These are phyloP conservation scores for Lasioglossum figueresi DNA, from an alignment of 2,888 invertebrate species.

Conservation along the genomic window DNA sequence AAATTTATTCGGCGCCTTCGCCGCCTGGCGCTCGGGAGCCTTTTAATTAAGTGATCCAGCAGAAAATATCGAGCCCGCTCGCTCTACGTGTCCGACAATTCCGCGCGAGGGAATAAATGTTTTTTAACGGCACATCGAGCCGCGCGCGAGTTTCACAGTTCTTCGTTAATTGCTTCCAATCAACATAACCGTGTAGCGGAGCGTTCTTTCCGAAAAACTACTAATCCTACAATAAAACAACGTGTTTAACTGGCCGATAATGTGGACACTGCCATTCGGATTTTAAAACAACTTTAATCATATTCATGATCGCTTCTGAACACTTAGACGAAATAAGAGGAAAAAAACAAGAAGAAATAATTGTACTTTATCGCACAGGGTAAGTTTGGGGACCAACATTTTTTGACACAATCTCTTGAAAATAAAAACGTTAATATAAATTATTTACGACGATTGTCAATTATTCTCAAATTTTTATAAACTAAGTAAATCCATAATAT, in stretches of 20 bases:
- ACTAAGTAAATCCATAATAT: too few relatives aligned
- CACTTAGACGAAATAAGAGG: too few relatives aligned
- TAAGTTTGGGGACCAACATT: too few relatives aligned
- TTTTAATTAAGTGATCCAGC: background rate
- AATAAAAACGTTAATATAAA: too few relatives aligned
- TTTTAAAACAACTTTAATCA: too few relatives aligned
- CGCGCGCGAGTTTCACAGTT: background rate
- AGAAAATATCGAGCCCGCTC: background rate
- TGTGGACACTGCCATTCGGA: too few relatives aligned
- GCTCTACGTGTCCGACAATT: background rate
- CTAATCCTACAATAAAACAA: background rate
- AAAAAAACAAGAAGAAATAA: too few relatives aligned
- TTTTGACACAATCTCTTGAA: too few relatives aligned
- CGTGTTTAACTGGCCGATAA: background rate
- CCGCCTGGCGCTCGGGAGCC: background rate
- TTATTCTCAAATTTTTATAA: too few relatives aligned
- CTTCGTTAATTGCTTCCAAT: background rate
- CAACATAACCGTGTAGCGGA: background rate
- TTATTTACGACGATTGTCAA: too few relatives aligned
- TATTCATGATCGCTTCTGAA: too few relatives aligned
- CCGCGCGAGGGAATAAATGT: slow-evolving; percentile 5
- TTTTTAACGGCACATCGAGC: background rate
- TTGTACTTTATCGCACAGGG: too few relatives aligned
- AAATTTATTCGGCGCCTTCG: background rate
- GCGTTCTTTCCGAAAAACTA: background rate